Base-by-base conservation (phyloP, 2,888 invertebrate genomes). In the Polymixis flavicincta region DNA sequence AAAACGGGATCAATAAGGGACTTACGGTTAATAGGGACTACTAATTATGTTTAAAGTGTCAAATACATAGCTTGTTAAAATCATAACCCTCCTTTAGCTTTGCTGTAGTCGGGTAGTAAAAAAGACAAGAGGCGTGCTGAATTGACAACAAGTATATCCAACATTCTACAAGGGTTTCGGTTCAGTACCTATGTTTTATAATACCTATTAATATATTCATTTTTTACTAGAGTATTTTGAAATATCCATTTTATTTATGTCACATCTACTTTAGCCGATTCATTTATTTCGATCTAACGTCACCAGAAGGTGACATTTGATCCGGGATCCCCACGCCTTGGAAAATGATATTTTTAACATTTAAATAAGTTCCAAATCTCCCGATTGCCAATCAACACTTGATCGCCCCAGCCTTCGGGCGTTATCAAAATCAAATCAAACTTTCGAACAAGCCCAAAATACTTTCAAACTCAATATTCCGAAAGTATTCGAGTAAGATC, bases 351-450 rank as follows among this genome's bases (percentile, higher is more conserved):
- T n/a, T 50, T 48, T 60, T 32, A 48, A 54, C 17, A 32, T 59
- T 28, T 17, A 68, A 68, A 68, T 37, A 52, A 57, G 50, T 68
- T 77, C 2, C 22, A 67, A 59, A 48, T 61, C 48, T 54, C 25
- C 59, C 42, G 32, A 70, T 74, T 78, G 54, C 67, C 76, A 73
- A 82, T 82, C 71, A 72, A 76, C 60, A 72, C n/a, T 72, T 68
- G 66, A 64, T 80, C 55, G 25, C 25, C 54, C 32, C 22, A 61
- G 71, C 65, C 64, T 75, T 32, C 42, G 14, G 65, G 68, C 60
- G 64, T 65, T 71, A 79, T 79, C 68, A 69, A 69, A 83, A 82
- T 83, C 75, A 75, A 83, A 82, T 82, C 75, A 59, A 84, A 83
- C 80, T 73, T 77, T 71, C 57, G 25, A 75, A 79, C 70, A 60